Evolutionary conservation across 2,113 vertebrate genomes (phyloP).

Genomic region (Ahaetulla prasina): DNA sequence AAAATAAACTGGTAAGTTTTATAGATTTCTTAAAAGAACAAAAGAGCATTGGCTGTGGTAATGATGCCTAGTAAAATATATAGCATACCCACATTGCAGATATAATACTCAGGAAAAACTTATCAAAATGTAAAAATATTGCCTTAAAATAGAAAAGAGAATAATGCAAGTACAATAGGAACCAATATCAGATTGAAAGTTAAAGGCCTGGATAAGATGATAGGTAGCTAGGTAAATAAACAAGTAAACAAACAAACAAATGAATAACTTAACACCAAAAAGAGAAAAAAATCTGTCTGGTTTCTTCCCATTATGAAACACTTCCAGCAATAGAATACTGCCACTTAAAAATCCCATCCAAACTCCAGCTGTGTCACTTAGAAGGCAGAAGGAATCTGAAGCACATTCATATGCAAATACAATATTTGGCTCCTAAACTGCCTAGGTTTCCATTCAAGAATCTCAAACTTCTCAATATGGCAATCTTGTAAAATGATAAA

Average conservation of each 20-base stretch:
- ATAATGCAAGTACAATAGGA: neutral
- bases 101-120: neutral
- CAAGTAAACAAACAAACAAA: neutral
- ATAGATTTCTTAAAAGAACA: neutral
- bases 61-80: neutral
- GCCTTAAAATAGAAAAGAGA: neutral
- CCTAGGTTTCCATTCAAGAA: neutral
- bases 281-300: neutral
- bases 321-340: neutral
- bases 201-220: neutral
- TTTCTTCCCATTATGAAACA: neutral
- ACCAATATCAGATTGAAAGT: neutral
- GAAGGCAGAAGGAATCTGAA: neutral
- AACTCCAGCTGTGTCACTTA: neutral
- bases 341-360: neutral
- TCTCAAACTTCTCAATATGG: neutral
- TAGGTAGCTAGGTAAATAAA: neutral
- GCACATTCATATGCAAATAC: neutral
- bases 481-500: neutral
- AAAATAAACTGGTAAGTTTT: neutral
- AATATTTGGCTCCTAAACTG: neutral
- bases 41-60: no score
- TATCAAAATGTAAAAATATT: neutral
- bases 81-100: neutral
- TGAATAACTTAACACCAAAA: no score